Evolutionary conservation across 2,888 invertebrate species (phyloP), one percentile per base, ranked within the genome.

Genomic region (Clitarchus hookeri): DNA sequence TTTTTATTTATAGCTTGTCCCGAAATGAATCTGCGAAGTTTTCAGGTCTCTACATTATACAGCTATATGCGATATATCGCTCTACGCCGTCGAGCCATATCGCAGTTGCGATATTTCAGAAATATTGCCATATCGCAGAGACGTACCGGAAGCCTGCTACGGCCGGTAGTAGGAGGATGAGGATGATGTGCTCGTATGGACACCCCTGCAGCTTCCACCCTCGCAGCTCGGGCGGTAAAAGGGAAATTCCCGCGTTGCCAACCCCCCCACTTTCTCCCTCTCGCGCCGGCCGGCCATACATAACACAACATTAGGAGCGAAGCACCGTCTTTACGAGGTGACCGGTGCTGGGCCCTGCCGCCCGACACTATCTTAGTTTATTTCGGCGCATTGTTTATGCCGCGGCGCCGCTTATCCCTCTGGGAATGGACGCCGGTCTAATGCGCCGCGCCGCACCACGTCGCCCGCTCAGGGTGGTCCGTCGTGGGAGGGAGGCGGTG

Each of bases 271-370:
- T 23, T 6, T 1, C 65, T 23, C 65, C 65, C 65, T 65, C 12
- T 2, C n/a, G 13, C n/a, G 65, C 23, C 23, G 0, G n/a, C 65
- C 53, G 65, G 65, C 65, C 65, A 65, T 65, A 65, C 65, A 65
- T 65, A 65, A 65, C 65, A 65, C 65, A 65, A 65, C 65, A 65
- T 65, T 65, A 65, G 65, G 65, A 65, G 65, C 65, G 65, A 65
- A 65, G 65, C 16, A 65, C 65, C 65, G 65, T 65, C 16, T 65
- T 65, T 65, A 65, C 65, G 65, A 65, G 19, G 65, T 65, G 65
- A 65, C 65, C n/a, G 65, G 12, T 23, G 2, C 19, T 65, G 11
- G n/a, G 23, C 65, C 11, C 65, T 16, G 0, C 65, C 6, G n/a
- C 23, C 65, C 65, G 23, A 23, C 19, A 2, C 23, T 65, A 23